A percentile compares a stretch with the other conserved stretches of the same genome.
Evolutionary conservation across 2,797 vertebrate genomes (phyloP).

Genomic region (Sphaeramia orbicularis): DNA sequence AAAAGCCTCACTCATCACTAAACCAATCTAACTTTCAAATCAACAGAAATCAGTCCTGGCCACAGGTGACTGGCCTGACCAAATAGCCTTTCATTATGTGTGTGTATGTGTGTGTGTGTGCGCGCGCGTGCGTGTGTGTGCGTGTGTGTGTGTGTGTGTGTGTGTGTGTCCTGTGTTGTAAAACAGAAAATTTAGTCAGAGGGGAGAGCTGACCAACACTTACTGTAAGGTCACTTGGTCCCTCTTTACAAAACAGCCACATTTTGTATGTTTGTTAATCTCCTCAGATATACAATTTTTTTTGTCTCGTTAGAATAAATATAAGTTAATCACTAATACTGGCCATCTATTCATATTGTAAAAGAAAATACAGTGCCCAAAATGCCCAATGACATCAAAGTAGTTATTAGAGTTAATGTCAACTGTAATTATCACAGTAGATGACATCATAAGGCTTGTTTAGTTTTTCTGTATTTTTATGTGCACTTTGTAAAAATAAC

Average conservation of each 20-base stretch:
- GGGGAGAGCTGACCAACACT: conserved; percentile 12
- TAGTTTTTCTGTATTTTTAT: too few relatives aligned
- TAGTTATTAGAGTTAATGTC: too few relatives aligned
- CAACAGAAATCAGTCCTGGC: conserved; percentile 74
- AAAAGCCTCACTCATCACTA: conserved; percentile 60
- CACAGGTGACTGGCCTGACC: conserved; percentile 79
- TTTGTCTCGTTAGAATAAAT: too few relatives aligned
- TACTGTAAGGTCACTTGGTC: conserved; percentile 1
- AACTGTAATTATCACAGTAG: too few relatives aligned
- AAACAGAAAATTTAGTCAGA: conserved; percentile 39
- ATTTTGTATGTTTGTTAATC: conserved; percentile 1
- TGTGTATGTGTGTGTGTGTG: conserved; percentile 32
- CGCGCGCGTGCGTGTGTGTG: background rate
- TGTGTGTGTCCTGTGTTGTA: conserved; percentile 26
- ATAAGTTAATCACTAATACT: too few relatives aligned
- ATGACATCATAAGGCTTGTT: too few relatives aligned
- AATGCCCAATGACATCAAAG: too few relatives aligned
- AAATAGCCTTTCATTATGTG: conserved; percentile 68
- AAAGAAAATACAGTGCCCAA: too few relatives aligned
- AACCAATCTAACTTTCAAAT: conserved; percentile 84
- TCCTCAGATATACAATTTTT: background rate
- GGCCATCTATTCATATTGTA: too few relatives aligned
- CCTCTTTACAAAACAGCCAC: conserved; percentile 12
- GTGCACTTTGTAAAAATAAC: too few relatives aligned
- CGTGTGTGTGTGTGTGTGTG: conserved; percentile 14